Percentiles rank a stretch among this genome's conserved stretches.
Conservation (phyloP, 2,113 vertebrate genomes). For the Dicrurus megarhynchus region DNA sequence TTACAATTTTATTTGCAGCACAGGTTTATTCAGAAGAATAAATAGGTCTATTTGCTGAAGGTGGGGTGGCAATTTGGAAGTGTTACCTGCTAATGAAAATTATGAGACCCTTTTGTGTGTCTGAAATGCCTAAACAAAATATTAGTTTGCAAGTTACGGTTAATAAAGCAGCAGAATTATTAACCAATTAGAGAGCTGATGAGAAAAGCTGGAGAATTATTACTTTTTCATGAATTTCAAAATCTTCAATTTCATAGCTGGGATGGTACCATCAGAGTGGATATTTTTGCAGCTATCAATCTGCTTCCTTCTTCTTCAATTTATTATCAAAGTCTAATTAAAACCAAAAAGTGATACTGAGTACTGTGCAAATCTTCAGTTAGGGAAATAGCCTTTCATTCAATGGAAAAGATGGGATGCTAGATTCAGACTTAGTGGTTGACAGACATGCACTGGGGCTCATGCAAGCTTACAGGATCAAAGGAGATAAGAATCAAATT, state of each 20-base stretch:
- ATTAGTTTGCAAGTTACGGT: neutral
- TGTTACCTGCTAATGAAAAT: neutral
- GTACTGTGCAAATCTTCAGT: neutral
- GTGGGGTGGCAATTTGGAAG: neutral
- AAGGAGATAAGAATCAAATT: neutral
- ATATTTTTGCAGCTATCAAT: neutral
- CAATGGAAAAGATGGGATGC: neutral
- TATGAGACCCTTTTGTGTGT: neutral
- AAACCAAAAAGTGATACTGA: neutral
- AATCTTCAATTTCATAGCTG: neutral
- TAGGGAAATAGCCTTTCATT: neutral
- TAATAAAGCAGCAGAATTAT: neutral
- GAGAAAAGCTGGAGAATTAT: neutral
- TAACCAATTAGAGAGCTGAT: neutral
- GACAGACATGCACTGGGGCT: neutral
- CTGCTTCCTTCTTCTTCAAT: neutral
- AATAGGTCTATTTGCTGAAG: neutral
- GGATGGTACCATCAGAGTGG: neutral
- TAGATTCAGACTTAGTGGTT: neutral
- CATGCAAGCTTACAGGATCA: neutral
- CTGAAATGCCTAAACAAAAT: neutral
- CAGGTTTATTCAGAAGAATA: neutral
- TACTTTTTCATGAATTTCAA: neutral
- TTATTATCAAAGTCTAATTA: constrained; percentile 7
- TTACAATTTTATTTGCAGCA: neutral